Evolutionary conservation across 2,888 invertebrate genomes (phyloP), one percentile per base, ranked within the genome.

Genomic region (Xestia xanthographa): DNA sequence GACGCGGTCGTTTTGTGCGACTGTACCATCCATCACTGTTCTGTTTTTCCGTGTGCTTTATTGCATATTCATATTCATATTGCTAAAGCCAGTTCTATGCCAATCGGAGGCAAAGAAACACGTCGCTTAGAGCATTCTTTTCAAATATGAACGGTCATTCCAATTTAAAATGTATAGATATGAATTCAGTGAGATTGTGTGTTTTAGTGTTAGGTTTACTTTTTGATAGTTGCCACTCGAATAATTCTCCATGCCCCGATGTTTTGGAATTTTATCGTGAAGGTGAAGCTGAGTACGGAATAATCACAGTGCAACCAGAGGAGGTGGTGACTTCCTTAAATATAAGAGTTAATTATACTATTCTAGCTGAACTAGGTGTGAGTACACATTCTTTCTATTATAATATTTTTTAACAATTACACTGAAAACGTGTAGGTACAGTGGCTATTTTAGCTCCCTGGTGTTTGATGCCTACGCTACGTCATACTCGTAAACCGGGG

Each of bases 211-310:
- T 70, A 26, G 34, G n/a, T 8, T 45, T 29, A 62, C 45, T 45
- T 20, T 48, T 48, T 26, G 38, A 45, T 8, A 48, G 45, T 63
- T n/a, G 63, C 12, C 6, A 34, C 20, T n/a, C 62, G 11, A 11
- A 45, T 12, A 26, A 56, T 45, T 26, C 63, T 17, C 38, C 70
- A 38, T 71, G 70, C 5, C 34, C 34, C 12, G n/a, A 48, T 38
- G 45, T 71, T 20, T 63, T 71, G n/a, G 34, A n/a, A 8, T 71
- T 71, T 71, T 65, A 29, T 20, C 6, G 2, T 48, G 70, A 71
- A 12, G 34, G 65, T 4, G 5, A 20, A 26, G 5, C 6, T 26
- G 48, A 38, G 26, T 71, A n/a, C 0, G 70, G 70, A 1, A 34
- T 12, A 48, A n/a, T 71, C 5, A 71, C 34, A 48, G 20, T 71